Evolutionary conservation across 2,797 vertebrate species (phyloP).

Genomic region (Poeciliopsis presidionis): DNA sequence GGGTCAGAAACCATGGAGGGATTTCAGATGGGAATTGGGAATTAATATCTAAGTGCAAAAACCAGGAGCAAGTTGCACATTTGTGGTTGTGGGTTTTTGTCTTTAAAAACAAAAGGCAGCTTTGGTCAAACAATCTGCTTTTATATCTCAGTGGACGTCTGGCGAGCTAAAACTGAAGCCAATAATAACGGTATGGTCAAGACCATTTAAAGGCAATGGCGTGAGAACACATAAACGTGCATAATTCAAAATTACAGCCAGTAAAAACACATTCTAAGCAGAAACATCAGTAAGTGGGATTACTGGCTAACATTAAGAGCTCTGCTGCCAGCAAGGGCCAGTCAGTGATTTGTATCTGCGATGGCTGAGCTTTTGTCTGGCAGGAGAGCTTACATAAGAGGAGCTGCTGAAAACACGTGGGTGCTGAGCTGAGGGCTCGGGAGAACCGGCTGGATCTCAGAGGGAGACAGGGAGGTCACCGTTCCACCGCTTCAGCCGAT

Average conservation of each 20-base stretch:
- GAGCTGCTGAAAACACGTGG: slow-evolving; percentile 77
- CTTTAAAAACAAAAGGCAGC: neutral
- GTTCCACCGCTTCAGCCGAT: slow-evolving; percentile 41
- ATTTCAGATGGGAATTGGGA: neutral
- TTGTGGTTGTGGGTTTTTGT: neutral
- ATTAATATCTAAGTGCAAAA: neutral
- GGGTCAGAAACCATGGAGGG: neutral
- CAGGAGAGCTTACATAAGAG: slow-evolving; percentile 74
- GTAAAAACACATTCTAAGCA: neutral
- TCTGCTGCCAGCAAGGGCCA: slow-evolving; percentile 53
- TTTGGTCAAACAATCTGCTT: neutral
- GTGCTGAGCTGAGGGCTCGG: slow-evolving; percentile 66
- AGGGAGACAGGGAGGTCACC: slow-evolving; percentile 68
- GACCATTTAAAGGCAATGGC: neutral
- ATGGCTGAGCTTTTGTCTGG: slow-evolving; percentile 78
- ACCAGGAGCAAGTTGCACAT: neutral
- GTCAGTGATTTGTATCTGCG: slow-evolving; percentile 70
- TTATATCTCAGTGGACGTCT: neutral
- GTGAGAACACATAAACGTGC: neutral
- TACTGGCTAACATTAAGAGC: slow-evolving; percentile 41
- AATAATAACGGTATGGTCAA: neutral
- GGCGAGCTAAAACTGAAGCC: neutral
- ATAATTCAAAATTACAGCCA: neutral
- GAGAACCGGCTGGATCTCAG: slow-evolving; percentile 71
- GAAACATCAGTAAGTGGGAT: slow-evolving; percentile 47